Evolutionary conservation across 2,797 vertebrate species (phyloP), one percentile per base, ranked within the genome.

Genomic region (Falco naumanni): DNA sequence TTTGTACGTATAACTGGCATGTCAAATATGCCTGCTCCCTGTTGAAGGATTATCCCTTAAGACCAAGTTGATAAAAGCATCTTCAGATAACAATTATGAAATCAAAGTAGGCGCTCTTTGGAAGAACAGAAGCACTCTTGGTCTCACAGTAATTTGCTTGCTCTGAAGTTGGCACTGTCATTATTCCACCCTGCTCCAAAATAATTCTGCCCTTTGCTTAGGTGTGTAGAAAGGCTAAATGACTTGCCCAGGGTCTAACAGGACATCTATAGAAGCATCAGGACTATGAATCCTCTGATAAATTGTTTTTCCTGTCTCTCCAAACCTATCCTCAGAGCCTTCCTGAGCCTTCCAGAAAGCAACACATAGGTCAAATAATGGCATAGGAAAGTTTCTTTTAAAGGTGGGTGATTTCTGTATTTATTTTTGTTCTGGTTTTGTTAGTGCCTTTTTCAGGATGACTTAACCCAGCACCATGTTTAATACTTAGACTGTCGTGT

Each of bases 1-100:
- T 86, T 77, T 1, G 1, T 53, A 19, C 0, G 0, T 39, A 16
- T 22, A 56, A 28, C 66, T 64, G 25, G 43, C 3, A 2, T 25
- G 17, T 64, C 31, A 48, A 34, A 64, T 79, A 50, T 48, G 16
- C 50, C 21, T 64, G 5, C 20, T 61, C 13, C 19, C 21, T 21
- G 21, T 34, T 74, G 53, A 33, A 69, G 47, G n/a, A 19, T 69
- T 47, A 47, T 47, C 29, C 41, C 48, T 54, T 47, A 47, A 48
- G 19, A 50, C 22, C 45, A 60, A 57, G 37, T 33, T n/a, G 45
- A 13, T 51, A 81, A 72, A 74, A 74, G 19, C 11, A 16, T 47
- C 47, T 39, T 47, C 24, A n/a, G 53, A 11, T 66, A 60, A 33
- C 25, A 24, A 39, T 6, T 24, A 39, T 28, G 29, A 71, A 45